Percentiles rank a stretch among this genome's conserved stretches.
These are phyloP conservation scores for Zosterops hypoxanthus DNA, from an alignment of 2,113 vertebrate species.

Conservation along the genomic window DNA sequence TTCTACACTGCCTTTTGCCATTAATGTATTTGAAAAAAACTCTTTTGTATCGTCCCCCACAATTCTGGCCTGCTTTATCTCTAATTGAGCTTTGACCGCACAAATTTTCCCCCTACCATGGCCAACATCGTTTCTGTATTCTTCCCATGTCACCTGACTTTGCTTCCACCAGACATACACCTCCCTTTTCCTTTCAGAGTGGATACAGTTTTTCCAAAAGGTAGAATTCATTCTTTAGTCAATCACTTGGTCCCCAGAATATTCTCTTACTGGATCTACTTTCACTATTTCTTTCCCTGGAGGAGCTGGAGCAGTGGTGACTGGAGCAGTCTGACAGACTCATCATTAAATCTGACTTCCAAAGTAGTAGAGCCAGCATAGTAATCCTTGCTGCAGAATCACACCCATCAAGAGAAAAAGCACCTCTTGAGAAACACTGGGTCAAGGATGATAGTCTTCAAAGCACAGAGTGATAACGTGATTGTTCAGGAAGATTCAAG, in stretches of 20 bases:
- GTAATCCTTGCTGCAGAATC: not conserved
- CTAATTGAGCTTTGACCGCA: not conserved
- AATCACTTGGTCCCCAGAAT: not conserved
- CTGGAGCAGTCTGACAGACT: not conserved
- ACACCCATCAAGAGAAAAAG: not conserved
- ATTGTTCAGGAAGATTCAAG: not conserved
- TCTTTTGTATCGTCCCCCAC: not conserved
- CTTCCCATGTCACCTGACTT: not conserved
- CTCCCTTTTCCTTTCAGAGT: not conserved
- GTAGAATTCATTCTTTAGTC: not conserved
- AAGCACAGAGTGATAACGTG: not conserved
- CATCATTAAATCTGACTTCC: not conserved
- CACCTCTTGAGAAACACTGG: not conserved
- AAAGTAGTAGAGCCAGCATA: not conserved
- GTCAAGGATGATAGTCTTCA: not conserved
- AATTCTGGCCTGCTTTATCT: not conserved
- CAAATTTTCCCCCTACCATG: not conserved
- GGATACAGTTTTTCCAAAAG: not conserved
- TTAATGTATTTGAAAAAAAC: not conserved
- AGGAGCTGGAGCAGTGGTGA: not conserved
- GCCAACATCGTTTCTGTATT: not conserved
- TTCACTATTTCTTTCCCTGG: not conserved
- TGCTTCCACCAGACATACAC: not conserved
- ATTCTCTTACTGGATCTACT: not conserved
- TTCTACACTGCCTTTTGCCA: not conserved